Conservation (phyloP, 2,888 invertebrate genomes). For the Phymatocera aterrima region DNA sequence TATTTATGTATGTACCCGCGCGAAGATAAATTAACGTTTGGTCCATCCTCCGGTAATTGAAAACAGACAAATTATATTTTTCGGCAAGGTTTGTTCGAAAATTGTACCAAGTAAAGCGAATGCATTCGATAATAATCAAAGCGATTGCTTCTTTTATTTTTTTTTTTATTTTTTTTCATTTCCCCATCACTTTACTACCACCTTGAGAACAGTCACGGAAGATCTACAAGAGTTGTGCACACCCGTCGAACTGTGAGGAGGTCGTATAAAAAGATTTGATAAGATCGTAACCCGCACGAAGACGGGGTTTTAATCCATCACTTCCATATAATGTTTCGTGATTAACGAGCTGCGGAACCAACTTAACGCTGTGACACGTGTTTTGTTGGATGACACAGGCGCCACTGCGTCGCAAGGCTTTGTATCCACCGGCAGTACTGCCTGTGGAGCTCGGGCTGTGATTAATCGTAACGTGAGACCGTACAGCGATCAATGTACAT, state of each 20-base stretch:
- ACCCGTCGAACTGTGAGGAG: background rate
- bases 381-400: slow-evolving; percentile 44
- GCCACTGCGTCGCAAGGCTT: slow-evolving; percentile 40
- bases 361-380: slow-evolving; percentile 52
- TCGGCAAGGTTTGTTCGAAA: too few species aligned
- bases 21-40: too few species aligned
- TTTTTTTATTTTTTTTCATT: too few species aligned
- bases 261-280: background rate
- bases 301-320: slow-evolving; percentile 59
- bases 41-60: too few species aligned
- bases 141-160: too few species aligned
- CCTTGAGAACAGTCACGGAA: too few species aligned
- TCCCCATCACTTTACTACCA: too few species aligned
- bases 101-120: too few species aligned
- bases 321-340: slow-evolving; percentile 51
- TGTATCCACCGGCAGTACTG: slow-evolving; percentile 37
- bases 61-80: too few species aligned
- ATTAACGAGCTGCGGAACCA: slow-evolving; percentile 56
- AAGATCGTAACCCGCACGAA: slow-evolving; percentile 34
- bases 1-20: too few species aligned
- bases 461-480: slow-evolving; percentile 42
- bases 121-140: too few species aligned
- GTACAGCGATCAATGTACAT: slow-evolving; percentile 45
- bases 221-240: background rate
- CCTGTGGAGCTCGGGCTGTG: slow-evolving; percentile 13